These are phyloP conservation scores for Lasaia peninsularis DNA, from an alignment of 1,140 invertebrate species.

Conservation along the genomic window DNA sequence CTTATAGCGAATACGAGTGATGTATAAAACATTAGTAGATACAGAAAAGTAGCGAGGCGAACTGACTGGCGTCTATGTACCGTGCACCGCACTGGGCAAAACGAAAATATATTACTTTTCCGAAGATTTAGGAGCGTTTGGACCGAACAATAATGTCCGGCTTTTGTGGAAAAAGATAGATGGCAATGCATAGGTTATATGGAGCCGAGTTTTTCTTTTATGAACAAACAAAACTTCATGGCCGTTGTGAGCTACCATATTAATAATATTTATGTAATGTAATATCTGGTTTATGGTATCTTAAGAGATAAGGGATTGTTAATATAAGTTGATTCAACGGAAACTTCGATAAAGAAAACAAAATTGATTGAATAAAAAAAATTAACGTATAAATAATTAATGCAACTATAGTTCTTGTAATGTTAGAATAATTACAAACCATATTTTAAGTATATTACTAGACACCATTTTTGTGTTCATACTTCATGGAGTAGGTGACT, in stretches of 20 bases:
- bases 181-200: slow-evolving; percentile 74
- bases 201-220: slow-evolving; percentile 68
- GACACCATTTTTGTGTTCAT: no score
- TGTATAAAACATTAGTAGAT: slow-evolving; percentile 73
- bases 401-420: no score
- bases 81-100: slow-evolving; percentile 71
- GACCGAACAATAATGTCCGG: slow-evolving; percentile 79
- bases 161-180: slow-evolving; percentile 78
- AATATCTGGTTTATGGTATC: neutral
- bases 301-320: neutral
- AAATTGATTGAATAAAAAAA: no score
- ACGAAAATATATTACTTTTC: slow-evolving; percentile 78
- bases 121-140: slow-evolving; percentile 78
- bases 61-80: slow-evolving; percentile 64
- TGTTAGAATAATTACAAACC: no score
- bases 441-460: no score
- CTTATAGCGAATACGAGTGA: slow-evolving; percentile 41
- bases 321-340: no score
- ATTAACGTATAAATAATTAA: no score
- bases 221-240: slow-evolving; percentile 62
- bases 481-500: no score
- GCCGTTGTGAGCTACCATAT: slow-evolving; percentile 44
- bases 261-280: slow-evolving; percentile 66
- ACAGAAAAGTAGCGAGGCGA: slow-evolving; percentile 60
- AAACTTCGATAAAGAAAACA: no score